phyloP scores from a whole-genome alignment of 2,113 vertebrate genomes.

The Machaerirhynchus nigripectus region DNA sequence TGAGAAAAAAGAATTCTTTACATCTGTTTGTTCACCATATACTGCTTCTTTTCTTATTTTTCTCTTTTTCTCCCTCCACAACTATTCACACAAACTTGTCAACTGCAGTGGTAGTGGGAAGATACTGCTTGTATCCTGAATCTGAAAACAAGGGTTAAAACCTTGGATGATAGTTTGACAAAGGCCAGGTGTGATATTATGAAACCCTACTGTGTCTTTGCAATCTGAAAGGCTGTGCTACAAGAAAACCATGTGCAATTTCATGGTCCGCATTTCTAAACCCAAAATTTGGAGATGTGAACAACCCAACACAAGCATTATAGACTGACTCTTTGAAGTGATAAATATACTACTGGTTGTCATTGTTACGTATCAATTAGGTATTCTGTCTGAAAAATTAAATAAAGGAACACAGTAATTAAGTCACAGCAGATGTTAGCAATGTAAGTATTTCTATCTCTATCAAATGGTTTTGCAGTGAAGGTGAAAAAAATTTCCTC shows the following conservation, averaged over 20 bases:
- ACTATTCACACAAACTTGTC: background rate
- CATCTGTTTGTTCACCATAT: background rate
- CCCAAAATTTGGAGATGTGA: background rate
- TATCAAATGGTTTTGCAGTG: background rate
- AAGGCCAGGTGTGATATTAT: background rate
- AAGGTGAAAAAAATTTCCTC: background rate
- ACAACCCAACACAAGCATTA: background rate
- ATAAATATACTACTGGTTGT: background rate
- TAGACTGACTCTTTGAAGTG: background rate
- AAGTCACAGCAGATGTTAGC: background rate
- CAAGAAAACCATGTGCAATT: accelerated
- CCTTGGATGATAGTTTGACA: background rate
- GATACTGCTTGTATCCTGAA: background rate
- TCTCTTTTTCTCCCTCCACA: background rate
- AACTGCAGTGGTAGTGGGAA: background rate
- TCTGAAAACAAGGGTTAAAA: background rate
- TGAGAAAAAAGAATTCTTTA: background rate
- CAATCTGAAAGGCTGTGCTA: background rate
- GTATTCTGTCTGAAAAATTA: background rate
- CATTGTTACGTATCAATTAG: background rate
- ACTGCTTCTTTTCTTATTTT: background rate
- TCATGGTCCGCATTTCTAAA: background rate
- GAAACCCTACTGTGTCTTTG: background rate
- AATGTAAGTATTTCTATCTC: background rate
- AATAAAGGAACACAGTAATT: background rate